These are phyloP conservation scores for Heliocidaris erythrogramma DNA, from an alignment of 35 echinoderm and acorn worm species.

Conservation along the genomic window DNA sequence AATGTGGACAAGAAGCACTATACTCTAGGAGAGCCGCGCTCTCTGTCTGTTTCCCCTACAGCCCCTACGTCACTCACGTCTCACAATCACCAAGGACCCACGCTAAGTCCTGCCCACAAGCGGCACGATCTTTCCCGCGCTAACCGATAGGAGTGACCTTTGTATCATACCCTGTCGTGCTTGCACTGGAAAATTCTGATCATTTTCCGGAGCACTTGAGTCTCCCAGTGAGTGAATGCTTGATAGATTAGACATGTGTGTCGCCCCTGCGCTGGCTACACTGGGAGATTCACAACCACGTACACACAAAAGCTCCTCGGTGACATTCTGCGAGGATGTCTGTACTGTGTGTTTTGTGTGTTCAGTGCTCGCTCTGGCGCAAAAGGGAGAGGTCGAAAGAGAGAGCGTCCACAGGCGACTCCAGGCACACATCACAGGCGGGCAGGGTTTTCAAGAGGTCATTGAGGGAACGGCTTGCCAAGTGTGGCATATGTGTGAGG, in stretches of 20 bases:
- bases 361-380: slow-evolving; percentile 32
- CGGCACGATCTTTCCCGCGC: slow-evolving; percentile 1
- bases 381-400: neutral
- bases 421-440: neutral
- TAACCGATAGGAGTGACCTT: slow-evolving; percentile 43
- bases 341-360: slow-evolving; percentile 37
- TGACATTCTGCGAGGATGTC: slow-evolving; percentile 19
- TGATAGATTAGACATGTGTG: slow-evolving; percentile 55
- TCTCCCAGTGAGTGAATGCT: slow-evolving; percentile 45
- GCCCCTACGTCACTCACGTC: slow-evolving; percentile 44
- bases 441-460: slow-evolving; percentile 49
- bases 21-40: slow-evolving; percentile 26
- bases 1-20: slow-evolving; percentile 1
- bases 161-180: slow-evolving; percentile 39
- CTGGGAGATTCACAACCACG: neutral
- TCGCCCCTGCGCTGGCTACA: slow-evolving; percentile 6
- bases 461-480: slow-evolving; percentile 41
- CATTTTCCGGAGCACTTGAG: slow-evolving; percentile 54
- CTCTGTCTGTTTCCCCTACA: slow-evolving; percentile 20
- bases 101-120: slow-evolving; percentile 49
- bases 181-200: slow-evolving; percentile 42
- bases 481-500: slow-evolving; percentile 43
- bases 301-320: slow-evolving; percentile 14
- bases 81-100: slow-evolving; percentile 34
- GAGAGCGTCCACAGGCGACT: neutral